Conservation (phyloP, 2,888 invertebrate species). For the Frankliniella intonsa region DNA sequence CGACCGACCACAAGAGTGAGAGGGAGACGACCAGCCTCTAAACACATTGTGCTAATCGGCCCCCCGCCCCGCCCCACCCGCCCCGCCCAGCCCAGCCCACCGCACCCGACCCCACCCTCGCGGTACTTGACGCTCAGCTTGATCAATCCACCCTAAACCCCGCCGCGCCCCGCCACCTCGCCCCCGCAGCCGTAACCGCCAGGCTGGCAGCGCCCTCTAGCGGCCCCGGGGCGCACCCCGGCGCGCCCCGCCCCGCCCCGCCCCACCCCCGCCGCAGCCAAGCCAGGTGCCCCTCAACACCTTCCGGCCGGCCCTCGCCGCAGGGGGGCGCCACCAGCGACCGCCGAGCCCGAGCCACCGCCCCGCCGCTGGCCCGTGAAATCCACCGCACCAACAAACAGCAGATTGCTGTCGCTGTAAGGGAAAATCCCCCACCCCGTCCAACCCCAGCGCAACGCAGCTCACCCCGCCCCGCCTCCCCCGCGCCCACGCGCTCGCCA, state of each 20-base stretch:
- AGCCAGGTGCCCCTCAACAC: neutral
- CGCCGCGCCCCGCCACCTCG: neutral
- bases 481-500: no score
- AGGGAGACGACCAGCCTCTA: neutral
- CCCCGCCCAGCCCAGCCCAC: no score
- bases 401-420: no score
- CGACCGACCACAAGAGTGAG: neutral
- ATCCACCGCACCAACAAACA: no score
- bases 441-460: neutral
- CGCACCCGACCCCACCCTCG: neutral
- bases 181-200: neutral
- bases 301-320: neutral
- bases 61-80: no score
- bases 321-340: neutral
- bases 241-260: neutral
- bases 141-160: neutral
- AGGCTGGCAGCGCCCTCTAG: neutral
- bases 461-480: no score
- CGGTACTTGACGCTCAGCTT: neutral
- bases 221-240: neutral
- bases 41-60: slow-evolving; percentile 1
- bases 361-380: neutral
- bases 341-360: neutral
- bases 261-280: neutral
- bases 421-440: neutral